Evolutionary conservation across 2,797 vertebrate species (phyloP).

Genomic region (Lagodon rhomboides): DNA sequence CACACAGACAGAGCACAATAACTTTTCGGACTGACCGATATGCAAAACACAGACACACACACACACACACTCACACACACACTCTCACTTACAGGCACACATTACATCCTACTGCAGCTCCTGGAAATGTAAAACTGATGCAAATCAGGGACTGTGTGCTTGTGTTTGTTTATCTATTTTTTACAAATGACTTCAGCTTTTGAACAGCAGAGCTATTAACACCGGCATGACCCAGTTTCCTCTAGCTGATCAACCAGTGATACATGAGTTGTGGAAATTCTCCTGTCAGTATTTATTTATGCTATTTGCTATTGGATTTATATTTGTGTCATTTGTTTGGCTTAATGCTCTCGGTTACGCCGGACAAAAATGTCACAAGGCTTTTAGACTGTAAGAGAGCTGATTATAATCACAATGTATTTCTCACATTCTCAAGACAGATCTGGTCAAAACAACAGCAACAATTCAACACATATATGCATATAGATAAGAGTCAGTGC

Average conservation of each 20-base stretch:
- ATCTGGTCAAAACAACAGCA: no score
- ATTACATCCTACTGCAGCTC: constrained; percentile 1
- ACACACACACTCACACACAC: constrained; percentile 1
- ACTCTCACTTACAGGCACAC: background rate
- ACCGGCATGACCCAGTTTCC: background rate
- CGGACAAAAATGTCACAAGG: background rate
- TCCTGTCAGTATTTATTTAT: background rate
- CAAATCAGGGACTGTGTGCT: constrained; percentile 50
- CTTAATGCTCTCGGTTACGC: background rate
- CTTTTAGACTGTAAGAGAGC: background rate
- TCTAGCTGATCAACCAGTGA: background rate
- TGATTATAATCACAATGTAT: background rate
- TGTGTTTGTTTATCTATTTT: constrained; percentile 4
- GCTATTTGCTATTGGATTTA: background rate
- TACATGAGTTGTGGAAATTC: background rate
- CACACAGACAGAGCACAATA: constrained; percentile 25
- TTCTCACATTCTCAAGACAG: no score
- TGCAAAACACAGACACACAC: background rate
- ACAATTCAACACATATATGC: no score
- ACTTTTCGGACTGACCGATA: background rate
- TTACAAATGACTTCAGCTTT: constrained; percentile 2
- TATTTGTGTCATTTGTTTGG: background rate
- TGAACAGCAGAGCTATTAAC: constrained; percentile 11
- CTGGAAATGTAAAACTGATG: constrained; percentile 51
- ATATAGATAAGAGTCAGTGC: no score